These are phyloP conservation scores for Thalassarche chlororhynchos DNA, from an alignment of 2,113 vertebrate species.

Conservation along the genomic window DNA sequence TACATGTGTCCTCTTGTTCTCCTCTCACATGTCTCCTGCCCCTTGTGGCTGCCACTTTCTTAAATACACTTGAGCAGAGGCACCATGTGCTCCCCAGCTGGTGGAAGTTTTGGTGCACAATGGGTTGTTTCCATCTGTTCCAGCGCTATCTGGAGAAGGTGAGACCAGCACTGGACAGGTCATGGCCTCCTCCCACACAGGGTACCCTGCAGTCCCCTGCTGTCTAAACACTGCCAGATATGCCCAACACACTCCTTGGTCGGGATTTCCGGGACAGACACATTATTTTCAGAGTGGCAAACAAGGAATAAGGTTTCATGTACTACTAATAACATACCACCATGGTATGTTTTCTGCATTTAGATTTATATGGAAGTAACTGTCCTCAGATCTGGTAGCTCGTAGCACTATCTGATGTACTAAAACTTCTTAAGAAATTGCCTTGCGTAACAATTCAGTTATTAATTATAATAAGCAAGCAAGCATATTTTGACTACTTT, in stretches of 20 bases:
- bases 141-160: background rate
- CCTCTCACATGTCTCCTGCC: rapidly evolving
- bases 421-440: background rate
- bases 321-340: background rate
- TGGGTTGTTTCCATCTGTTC: background rate
- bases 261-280: background rate
- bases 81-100: background rate
- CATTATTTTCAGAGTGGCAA: background rate
- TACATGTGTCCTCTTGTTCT: rapidly evolving
- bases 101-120: background rate
- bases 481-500: background rate
- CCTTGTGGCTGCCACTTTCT: background rate
- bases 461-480: background rate
- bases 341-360: background rate
- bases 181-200: background rate
- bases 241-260: background rate
- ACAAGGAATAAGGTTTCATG: background rate
- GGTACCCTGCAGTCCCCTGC: background rate
- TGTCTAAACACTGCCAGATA: background rate
- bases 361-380: background rate
- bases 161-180: background rate
- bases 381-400: background rate
- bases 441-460: background rate
- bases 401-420: background rate
- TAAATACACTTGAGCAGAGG: background rate